Evolutionary conservation across 2,797 vertebrate genomes (phyloP).

Genomic region (Hoplostethus mediterraneus): DNA sequence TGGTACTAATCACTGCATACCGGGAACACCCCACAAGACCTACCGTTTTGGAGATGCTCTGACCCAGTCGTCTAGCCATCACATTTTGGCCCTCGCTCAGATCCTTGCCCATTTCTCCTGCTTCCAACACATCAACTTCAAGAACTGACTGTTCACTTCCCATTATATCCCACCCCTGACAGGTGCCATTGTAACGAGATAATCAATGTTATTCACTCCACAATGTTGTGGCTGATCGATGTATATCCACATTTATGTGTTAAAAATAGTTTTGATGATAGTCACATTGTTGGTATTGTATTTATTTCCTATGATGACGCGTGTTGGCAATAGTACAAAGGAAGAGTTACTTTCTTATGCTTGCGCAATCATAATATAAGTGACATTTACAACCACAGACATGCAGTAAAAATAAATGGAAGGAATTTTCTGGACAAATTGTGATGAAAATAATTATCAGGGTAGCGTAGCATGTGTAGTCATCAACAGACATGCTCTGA

Average conservation of each 20-base stretch:
- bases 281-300: constrained; percentile 16
- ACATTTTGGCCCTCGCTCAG: no score
- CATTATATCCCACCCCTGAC: no score
- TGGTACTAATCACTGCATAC: no score
- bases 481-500: constrained; percentile 36
- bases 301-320: constrained; percentile 11
- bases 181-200: no score
- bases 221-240: no score
- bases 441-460: constrained; percentile 41
- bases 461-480: constrained; percentile 5
- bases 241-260: not conserved
- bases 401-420: constrained; percentile 25
- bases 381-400: constrained; percentile 16
- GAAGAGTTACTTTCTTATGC: constrained; percentile 17
- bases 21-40: no score
- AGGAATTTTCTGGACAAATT: constrained; percentile 48
- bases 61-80: no score
- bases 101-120: no score
- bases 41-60: no score
- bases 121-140: no score
- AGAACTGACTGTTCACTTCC: no score
- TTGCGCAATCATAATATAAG: constrained; percentile 15
- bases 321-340: constrained; percentile 42
- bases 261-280: constrained; percentile 6
- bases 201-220: no score